Evolutionary conservation across 2,888 invertebrate genomes (phyloP), one percentile per base, ranked within the genome.

Genomic region (Tinea pellionella): DNA sequence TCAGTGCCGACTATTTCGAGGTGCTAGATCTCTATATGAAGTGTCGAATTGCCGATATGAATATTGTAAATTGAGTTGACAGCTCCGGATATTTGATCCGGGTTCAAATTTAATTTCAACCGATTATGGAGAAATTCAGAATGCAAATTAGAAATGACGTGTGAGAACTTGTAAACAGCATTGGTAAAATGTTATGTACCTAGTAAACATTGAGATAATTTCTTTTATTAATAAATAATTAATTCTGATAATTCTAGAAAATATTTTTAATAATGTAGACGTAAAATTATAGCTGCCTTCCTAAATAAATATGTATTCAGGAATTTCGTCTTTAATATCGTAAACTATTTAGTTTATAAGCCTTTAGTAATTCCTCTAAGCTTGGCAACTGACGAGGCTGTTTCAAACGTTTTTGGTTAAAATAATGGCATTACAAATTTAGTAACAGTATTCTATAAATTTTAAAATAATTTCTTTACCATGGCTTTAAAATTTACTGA

Each of bases 1-100:
- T 65, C 47, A 56, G 59, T 60, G 56, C 62, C 59, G 61, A 60
- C 61, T 63, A 61, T 61, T 62, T 62, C 3, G 42, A 12, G 59
- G 30, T 24, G 18, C 41, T 42, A 19, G 42, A 59, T 53, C 1
- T 53, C 15, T 15, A 18, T 15, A 18, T 8, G 47, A 18, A 47
- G 6, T 15, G 15, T 13, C 15, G n/a, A 16, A 15, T n/a, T 15
- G 9, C 13, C n/a, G n/a, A 47, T 47, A 16, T 47, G 1, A 47
- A n/a, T 16, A 13, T 47, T 47, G 47, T 8, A 18, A 47, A 12
- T 37, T 37, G 37, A 37, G 4, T 37, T 37, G 9, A 37, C 37
- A 37, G 37, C 24, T 12, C 37, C 37, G n/a, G 37, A 37, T 37
- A 9, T 37, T 24, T 24, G n/a, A 37, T 37, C 37, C 37, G 37